Conservation (phyloP, 2,888 invertebrate genomes). For the Aspidiotus rigidus region DNA sequence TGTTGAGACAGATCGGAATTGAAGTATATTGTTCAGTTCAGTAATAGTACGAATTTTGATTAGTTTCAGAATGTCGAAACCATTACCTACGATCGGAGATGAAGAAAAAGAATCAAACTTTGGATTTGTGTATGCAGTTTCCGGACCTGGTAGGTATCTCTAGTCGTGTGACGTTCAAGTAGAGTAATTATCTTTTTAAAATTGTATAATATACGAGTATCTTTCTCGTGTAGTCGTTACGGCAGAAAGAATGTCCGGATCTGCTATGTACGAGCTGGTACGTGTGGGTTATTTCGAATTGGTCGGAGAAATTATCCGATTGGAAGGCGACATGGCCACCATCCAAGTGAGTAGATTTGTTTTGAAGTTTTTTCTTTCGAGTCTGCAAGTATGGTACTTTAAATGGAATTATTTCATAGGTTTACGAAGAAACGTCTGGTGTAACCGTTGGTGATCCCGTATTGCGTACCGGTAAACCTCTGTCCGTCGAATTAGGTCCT, state of each 20-base stretch:
- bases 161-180: background rate
- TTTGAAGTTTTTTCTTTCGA: background rate
- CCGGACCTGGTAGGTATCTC: conserved; percentile 79
- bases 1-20: background rate
- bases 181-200: background rate
- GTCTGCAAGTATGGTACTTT: background rate
- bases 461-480: conserved; percentile 92
- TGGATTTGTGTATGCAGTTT: conserved; percentile 94
- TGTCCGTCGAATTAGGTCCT: conserved; percentile 97
- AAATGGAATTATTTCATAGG: conserved; percentile 45
- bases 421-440: conserved; percentile 92
- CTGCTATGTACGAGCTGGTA: conserved; percentile 99
- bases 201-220: background rate
- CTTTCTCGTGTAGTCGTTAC: conserved; percentile 74
- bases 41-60: background rate
- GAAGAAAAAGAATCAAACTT: conserved; percentile 79
- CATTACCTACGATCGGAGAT: conserved; percentile 55
- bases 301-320: conserved; percentile 98
- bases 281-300: conserved; percentile 96
- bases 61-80: conserved; percentile 23
- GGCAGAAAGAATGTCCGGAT: conserved; percentile 97
- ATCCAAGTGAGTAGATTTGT: conserved; percentile 71
- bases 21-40: background rate
- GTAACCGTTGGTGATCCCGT: conserved; percentile 99
- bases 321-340: conserved; percentile 99